These are phyloP conservation scores for Tachuris rubrigastra DNA, from an alignment of 2,113 vertebrate genomes.

Conservation along the genomic window DNA sequence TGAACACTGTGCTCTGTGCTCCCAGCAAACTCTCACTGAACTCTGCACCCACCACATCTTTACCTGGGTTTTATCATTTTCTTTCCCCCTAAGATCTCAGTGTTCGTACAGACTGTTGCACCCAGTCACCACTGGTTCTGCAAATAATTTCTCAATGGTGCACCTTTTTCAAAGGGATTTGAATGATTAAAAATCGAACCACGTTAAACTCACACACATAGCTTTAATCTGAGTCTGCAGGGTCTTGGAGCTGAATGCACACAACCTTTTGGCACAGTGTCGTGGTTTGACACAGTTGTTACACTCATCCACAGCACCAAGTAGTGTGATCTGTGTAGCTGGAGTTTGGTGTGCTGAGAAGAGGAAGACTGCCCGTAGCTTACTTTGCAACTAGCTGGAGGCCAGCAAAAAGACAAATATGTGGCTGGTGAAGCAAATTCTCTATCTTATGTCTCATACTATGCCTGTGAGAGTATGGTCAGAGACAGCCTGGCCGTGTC, in stretches of 20 bases:
- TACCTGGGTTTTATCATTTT: background rate
- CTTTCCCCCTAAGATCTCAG: background rate
- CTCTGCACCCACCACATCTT: background rate
- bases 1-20: background rate
- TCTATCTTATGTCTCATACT: background rate
- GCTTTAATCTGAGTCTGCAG: accelerated
- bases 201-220: background rate
- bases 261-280: accelerated
- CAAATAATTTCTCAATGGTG: background rate
- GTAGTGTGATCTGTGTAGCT: background rate
- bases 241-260: background rate
- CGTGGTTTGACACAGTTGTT: no score
- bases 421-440: background rate
- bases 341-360: background rate
- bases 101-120: background rate
- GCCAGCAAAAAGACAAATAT: background rate
- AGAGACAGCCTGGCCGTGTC: background rate
- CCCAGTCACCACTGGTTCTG: background rate
- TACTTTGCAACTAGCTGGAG: background rate
- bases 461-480: background rate
- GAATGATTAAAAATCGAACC: background rate
- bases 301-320: background rate
- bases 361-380: background rate
- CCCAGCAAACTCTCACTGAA: background rate
- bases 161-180: background rate